Conservation (phyloP, 2,797 vertebrate species). For the Gambusia yucatana region DNA sequence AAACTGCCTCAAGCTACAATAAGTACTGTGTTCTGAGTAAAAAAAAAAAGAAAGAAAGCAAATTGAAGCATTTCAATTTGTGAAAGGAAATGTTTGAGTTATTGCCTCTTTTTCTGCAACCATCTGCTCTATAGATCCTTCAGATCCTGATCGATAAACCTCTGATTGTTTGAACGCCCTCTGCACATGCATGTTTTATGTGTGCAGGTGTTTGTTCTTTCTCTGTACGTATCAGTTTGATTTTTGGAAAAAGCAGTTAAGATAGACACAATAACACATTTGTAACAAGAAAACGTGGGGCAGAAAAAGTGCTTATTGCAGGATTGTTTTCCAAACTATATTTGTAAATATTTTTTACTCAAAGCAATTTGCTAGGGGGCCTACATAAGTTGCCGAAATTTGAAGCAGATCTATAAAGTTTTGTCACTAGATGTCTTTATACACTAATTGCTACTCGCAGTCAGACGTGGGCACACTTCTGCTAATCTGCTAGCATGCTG, state of each 20-base stretch:
- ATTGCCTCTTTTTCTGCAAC: neutral
- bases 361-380: neutral
- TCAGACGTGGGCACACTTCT: neutral
- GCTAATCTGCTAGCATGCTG: neutral
- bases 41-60: neutral
- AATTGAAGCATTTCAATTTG: neutral
- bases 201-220: neutral
- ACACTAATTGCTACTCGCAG: neutral
- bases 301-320: neutral
- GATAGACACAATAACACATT: neutral
- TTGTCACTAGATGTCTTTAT: neutral
- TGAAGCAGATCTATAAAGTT: neutral
- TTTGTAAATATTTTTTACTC: neutral
- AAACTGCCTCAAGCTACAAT: conserved; percentile 11
- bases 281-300: neutral
- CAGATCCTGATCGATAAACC: neutral
- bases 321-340: neutral
- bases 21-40: neutral
- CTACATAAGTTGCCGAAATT: neutral
- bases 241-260: neutral
- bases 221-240: neutral
- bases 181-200: neutral
- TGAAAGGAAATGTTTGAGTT: neutral
- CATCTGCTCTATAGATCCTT: neutral
- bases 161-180: neutral